These are phyloP conservation scores for Plecturocebus donacophilus DNA, from an alignment of 2,113 vertebrate species.

Conservation along the genomic window DNA sequence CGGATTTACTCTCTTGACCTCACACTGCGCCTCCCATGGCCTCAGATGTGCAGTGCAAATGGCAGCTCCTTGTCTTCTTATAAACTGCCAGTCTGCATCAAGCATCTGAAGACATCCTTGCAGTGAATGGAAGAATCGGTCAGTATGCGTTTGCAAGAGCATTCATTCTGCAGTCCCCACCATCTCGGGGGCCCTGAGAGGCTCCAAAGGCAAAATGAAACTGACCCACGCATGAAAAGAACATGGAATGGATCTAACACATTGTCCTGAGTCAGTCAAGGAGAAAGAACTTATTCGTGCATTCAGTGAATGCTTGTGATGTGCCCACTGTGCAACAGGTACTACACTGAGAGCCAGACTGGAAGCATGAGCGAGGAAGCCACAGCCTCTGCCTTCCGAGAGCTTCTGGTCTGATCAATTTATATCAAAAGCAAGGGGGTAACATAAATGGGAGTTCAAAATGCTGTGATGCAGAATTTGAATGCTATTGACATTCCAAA, in stretches of 20 bases:
- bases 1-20: conserved; percentile 39
- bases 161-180: neutral
- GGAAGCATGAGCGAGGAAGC: rapidly evolving
- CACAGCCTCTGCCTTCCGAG: neutral
- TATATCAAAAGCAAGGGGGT: rapidly evolving
- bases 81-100: conserved; percentile 28
- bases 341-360: neutral
- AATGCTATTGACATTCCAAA: neutral
- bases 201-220: neutral
- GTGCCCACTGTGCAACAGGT: neutral
- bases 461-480: neutral
- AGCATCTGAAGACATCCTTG: neutral
- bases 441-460: rapidly evolving
- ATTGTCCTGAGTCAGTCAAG: neutral
- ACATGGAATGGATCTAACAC: neutral
- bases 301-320: neutral
- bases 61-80: neutral
- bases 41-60: neutral
- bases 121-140: neutral
- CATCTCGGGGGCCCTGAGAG: rapidly evolving
- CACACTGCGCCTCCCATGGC: neutral
- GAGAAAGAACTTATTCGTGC: neutral
- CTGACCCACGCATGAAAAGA: neutral
- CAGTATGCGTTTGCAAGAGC: neutral
- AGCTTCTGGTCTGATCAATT: neutral